A percentile compares a stretch with the other conserved stretches of the same genome.
These are phyloP conservation scores for Bombus fervidus DNA, from an alignment of 1,140 invertebrate genomes.

Conservation along the genomic window DNA sequence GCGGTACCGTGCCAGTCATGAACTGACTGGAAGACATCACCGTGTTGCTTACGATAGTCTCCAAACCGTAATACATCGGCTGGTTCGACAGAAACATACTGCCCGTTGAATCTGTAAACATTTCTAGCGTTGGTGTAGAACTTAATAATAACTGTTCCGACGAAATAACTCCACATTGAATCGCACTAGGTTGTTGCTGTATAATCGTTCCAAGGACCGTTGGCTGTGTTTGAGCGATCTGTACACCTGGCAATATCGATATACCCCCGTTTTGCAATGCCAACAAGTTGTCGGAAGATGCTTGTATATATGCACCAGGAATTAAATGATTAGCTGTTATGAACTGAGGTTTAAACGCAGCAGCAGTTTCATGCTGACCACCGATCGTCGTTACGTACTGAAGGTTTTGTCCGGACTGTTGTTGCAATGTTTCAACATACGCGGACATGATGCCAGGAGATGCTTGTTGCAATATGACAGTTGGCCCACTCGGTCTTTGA, in stretches of 20 bases:
- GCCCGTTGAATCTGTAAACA: conserved; percentile 86
- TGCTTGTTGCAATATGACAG: conserved; percentile 87
- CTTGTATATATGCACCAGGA: conserved; percentile 86
- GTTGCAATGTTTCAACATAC: conserved; percentile 87
- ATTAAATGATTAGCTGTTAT: conserved; percentile 84
- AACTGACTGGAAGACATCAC: conserved; percentile 93
- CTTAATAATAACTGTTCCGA: conserved; percentile 86
- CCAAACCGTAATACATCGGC: conserved; percentile 90
- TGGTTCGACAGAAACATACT: conserved; percentile 88
- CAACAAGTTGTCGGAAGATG: conserved; percentile 84
- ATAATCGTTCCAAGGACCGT: conserved; percentile 86
- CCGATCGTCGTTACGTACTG: conserved; percentile 87
- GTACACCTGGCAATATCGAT: conserved; percentile 84
- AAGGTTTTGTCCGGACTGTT: conserved; percentile 86
- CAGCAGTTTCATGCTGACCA: conserved; percentile 80
- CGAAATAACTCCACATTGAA: conserved; percentile 84
- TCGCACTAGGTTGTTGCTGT: conserved; percentile 83
- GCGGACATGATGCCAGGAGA: conserved; percentile 86
- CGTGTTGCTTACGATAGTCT: conserved; percentile 92
- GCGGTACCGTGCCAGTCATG: conserved; percentile 89
- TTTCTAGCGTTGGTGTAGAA: conserved; percentile 87
- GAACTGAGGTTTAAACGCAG: conserved; percentile 84
- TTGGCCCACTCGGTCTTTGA: conserved; percentile 78
- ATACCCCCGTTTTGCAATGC: conserved; percentile 85
- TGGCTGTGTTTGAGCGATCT: conserved; percentile 81